A percentile compares a stretch with the other conserved stretches of the same genome.
phyloP scores from a whole-genome alignment of 92 coral and sea anemone species.

The Diadumene lineata region DNA sequence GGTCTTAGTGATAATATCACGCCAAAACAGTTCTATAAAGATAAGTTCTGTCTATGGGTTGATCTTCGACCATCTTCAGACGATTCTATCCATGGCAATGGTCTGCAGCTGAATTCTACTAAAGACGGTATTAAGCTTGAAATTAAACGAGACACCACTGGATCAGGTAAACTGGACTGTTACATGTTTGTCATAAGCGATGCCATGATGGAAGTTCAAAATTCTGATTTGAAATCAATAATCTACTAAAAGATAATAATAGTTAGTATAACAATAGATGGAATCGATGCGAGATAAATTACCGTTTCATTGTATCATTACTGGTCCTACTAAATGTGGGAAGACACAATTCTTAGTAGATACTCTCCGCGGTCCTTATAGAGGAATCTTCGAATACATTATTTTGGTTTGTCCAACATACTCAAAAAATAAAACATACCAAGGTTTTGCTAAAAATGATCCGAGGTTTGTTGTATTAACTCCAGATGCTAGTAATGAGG shows the following conservation, averaged over 20 bases:
- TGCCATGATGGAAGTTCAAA: constrained; percentile 32
- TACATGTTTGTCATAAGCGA: constrained; percentile 30
- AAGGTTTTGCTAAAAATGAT: constrained; percentile 16
- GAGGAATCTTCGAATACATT: too few species aligned
- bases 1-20: too few species aligned
- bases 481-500: constrained; percentile 15
- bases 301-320: constrained; percentile 40
- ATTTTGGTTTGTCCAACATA: too few species aligned
- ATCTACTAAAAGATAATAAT: constrained; percentile 17
- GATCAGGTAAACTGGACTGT: constrained; percentile 16
- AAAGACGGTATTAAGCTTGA: constrained; percentile 26
- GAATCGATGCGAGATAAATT: constrained; percentile 23
- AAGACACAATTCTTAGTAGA: constrained; percentile 26
- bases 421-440: constrained; percentile 40
- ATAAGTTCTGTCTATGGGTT: too few species aligned
- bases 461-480: constrained; percentile 24
- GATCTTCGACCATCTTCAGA: too few species aligned
- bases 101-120: too few species aligned
- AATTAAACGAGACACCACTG: not conserved
- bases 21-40: too few species aligned
- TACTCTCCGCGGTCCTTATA: constrained; percentile 21
- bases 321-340: too few species aligned
- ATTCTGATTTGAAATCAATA: constrained; percentile 17
- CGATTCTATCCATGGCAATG: too few species aligned
- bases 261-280: not conserved